Percentiles rank a stretch among this genome's conserved stretches.
Conservation (phyloP, 2,888 invertebrate genomes). For the Exephanes ischioxanthus region DNA sequence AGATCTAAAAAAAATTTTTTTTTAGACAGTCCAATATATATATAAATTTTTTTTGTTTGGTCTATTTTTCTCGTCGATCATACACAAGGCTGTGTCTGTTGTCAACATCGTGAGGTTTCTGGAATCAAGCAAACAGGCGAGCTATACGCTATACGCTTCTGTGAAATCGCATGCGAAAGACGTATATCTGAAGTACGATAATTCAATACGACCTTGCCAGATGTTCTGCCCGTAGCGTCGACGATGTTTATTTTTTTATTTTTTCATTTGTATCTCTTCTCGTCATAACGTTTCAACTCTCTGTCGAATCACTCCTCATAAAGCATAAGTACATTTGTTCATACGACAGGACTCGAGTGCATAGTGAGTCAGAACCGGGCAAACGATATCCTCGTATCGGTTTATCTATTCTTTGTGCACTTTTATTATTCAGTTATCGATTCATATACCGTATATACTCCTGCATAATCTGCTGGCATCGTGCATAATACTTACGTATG, state of each 20-base stretch:
- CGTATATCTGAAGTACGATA: neutral
- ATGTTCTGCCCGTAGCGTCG: slow-evolving; percentile 20
- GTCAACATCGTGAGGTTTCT: neutral
- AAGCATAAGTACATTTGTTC: slow-evolving; percentile 34
- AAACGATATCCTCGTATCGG: slow-evolving; percentile 21
- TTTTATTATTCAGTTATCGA: neutral
- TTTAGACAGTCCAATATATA: no score
- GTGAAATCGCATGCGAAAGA: neutral
- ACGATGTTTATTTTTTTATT: slow-evolving; percentile 8
- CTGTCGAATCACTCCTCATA: slow-evolving; percentile 38
- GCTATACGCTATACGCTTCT: neutral
- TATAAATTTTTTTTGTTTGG: neutral
- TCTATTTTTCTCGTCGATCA: neutral
- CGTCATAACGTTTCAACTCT: slow-evolving; percentile 12
- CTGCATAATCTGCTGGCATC: neutral
- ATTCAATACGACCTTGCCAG: neutral
- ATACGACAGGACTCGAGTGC: slow-evolving; percentile 17
- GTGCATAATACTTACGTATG: neutral
- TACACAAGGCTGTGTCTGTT: neutral
- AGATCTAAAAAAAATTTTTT: no score
- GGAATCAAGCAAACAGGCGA: neutral
- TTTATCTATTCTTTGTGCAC: neutral
- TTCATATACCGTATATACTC: neutral
- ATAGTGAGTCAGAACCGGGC: slow-evolving; percentile 3
- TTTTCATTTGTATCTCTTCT: neutral